phyloP scores from a whole-genome alignment of 1,140 invertebrate species.

The Himalopsyche phryganea region DNA sequence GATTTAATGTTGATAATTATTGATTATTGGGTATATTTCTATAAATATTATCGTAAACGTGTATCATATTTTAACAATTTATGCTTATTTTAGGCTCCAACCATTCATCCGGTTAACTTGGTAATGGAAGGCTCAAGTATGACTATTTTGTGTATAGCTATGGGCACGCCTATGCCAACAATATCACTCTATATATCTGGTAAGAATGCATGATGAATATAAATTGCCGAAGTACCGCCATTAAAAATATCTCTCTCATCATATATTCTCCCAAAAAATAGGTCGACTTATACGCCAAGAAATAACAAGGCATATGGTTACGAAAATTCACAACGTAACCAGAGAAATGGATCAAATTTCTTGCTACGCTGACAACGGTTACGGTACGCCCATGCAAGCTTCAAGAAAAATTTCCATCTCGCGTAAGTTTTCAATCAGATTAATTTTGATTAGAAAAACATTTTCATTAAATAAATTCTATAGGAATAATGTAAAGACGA shows the following conservation, averaged over 20 bases:
- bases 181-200: constrained; percentile 73
- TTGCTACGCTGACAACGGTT: constrained; percentile 82
- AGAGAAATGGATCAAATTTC: constrained; percentile 78
- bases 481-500: too few relatives aligned
- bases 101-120: constrained; percentile 75
- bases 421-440: constrained; percentile 60
- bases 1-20: too few relatives aligned
- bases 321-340: constrained; percentile 75
- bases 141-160: constrained; percentile 78
- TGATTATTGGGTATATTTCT: too few relatives aligned
- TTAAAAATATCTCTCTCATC: neutral
- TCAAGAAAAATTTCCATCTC: constrained; percentile 71
- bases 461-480: too few relatives aligned
- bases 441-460: too few relatives aligned
- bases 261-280: too few relatives aligned
- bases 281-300: constrained; percentile 72
- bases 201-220: constrained; percentile 24
- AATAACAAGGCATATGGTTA: constrained; percentile 75
- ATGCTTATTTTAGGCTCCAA: constrained; percentile 64
- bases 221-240: neutral
- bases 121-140: constrained; percentile 78
- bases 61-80: too few relatives aligned
- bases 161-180: constrained; percentile 77
- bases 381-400: constrained; percentile 78
- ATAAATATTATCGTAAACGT: too few relatives aligned